These are phyloP conservation scores for Chloebia gouldiae DNA, from an alignment of 2,113 vertebrate species.

Conservation along the genomic window DNA sequence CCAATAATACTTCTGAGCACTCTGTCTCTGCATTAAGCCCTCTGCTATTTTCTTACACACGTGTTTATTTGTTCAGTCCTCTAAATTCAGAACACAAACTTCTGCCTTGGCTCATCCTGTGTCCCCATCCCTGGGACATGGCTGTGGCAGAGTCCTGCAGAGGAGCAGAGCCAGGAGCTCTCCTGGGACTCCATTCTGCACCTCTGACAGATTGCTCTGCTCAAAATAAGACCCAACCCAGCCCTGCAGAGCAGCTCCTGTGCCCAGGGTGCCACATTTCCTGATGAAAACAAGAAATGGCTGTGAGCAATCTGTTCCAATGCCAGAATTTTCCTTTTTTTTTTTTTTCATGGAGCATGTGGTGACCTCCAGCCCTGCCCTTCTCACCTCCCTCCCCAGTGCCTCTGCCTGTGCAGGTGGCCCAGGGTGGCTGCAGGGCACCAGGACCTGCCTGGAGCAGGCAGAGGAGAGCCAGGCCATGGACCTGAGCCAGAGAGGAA, in stretches of 20 bases:
- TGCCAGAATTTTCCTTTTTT: background rate
- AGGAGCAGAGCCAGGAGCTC: background rate
- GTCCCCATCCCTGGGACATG: background rate
- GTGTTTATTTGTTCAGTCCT: conserved; percentile 48
- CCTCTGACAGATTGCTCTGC: background rate
- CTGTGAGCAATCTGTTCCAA: rapidly evolving
- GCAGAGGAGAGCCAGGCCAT: background rate
- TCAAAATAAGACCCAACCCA: background rate
- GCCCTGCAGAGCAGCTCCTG: background rate
- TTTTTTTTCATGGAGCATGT: rapidly evolving
- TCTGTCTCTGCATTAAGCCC: conserved; percentile 7
- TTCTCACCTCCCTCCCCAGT: background rate
- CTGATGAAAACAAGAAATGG: background rate
- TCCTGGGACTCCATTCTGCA: background rate
- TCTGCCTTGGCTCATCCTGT: background rate
- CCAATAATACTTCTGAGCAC: conserved; percentile 1
- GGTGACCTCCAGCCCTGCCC: background rate
- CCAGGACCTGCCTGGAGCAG: background rate
- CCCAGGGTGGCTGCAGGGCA: background rate
- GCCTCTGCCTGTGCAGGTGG: rapidly evolving
- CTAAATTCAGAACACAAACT: background rate
- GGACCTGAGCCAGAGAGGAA: background rate
- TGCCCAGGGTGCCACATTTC: background rate
- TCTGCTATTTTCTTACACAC: background rate
- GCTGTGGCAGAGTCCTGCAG: background rate